phyloP scores from a whole-genome alignment of 2,113 vertebrate genomes.

The Calonectris borealis region DNA sequence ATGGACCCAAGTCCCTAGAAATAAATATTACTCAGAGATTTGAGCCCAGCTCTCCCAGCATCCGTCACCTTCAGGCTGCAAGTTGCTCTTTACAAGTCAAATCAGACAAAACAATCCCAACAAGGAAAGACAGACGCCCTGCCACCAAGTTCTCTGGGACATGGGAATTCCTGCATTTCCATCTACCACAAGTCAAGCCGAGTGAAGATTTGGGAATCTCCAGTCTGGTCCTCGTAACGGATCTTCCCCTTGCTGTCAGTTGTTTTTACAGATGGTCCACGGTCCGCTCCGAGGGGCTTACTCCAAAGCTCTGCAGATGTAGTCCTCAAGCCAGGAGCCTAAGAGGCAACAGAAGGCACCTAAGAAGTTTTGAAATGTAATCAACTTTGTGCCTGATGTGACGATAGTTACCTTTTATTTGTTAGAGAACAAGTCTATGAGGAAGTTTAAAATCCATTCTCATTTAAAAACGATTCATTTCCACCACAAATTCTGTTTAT shows the following conservation, averaged over 20 bases:
- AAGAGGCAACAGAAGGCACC: neutral
- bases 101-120: neutral
- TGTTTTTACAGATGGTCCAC: neutral
- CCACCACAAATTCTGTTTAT: neutral
- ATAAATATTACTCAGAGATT: neutral
- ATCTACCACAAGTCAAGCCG: no score
- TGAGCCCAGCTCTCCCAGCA: neutral
- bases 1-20: accelerated
- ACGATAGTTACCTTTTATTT: neutral
- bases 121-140: neutral
- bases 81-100: neutral
- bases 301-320: neutral
- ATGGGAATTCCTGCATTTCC: neutral
- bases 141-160: neutral
- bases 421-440: neutral
- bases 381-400: no score
- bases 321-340: neutral
- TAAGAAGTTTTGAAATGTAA: neutral
- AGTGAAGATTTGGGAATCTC: neutral
- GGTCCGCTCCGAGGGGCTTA: accelerated
- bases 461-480: accelerated
- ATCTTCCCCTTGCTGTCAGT: neutral
- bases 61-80: neutral
- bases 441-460: neutral
- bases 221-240: neutral